Conservation (phyloP, 2,797 vertebrate genomes). For the Ctenosaura bakeri region DNA sequence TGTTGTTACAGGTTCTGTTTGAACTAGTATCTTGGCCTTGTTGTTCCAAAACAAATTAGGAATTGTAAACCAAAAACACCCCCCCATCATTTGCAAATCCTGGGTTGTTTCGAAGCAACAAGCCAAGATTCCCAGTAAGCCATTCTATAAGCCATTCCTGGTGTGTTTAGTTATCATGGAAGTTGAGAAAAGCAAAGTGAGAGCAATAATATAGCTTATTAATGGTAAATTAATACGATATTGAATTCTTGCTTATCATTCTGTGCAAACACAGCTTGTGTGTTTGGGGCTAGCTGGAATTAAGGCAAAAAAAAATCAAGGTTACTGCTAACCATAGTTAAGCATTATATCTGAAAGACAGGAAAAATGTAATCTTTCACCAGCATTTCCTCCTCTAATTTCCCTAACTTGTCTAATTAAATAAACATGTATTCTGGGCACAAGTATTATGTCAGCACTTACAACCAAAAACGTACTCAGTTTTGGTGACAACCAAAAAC, state of each 20-base stretch:
- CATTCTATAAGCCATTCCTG: background rate
- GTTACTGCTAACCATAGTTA: background rate
- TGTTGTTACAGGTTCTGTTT: background rate
- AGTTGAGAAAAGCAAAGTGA: background rate
- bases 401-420: background rate
- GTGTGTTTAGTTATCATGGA: background rate
- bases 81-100: background rate
- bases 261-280: background rate
- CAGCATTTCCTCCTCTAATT: background rate
- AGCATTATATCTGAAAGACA: background rate
- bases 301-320: background rate
- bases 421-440: background rate
- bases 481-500: constrained; percentile 32
- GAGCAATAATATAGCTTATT: background rate
- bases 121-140: background rate
- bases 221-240: background rate
- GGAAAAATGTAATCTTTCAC: background rate
- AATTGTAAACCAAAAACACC: background rate
- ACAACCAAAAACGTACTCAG: constrained; percentile 16
- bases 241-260: background rate
- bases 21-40: background rate
- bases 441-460: background rate
- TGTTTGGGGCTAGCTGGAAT: background rate
- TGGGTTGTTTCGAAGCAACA: background rate
- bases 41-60: background rate